A percentile compares a stretch with the other conserved stretches of the same genome.
These are phyloP conservation scores for Dreissena polymorpha DNA, from an alignment of 1,140 invertebrate genomes.

Conservation along the genomic window DNA sequence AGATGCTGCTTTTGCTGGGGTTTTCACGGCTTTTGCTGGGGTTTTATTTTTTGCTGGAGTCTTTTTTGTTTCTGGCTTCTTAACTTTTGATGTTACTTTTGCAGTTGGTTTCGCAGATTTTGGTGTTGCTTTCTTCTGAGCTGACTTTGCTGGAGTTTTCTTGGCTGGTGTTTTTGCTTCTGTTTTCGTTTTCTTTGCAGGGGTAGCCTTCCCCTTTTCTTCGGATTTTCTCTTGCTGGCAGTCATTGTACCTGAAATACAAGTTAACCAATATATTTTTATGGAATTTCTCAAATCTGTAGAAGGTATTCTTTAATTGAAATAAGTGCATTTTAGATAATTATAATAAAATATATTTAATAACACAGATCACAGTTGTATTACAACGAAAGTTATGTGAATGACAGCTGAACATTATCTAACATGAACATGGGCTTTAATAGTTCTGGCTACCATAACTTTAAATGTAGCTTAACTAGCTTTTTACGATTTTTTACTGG, in stretches of 20 bases:
- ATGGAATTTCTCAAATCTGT: neutral
- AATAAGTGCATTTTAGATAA: neutral
- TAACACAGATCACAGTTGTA: neutral
- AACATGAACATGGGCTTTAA: too few species aligned
- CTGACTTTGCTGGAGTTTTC: conserved; percentile 12
- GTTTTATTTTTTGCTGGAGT: conserved; percentile 14
- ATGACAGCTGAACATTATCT: neutral
- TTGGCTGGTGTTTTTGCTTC: conserved; percentile 33
- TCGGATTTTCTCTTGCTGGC: conserved; percentile 25
- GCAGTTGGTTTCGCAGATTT: conserved; percentile 8
- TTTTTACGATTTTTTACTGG: too few species aligned
- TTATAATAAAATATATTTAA: neutral
- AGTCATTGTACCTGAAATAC: conserved; percentile 17
- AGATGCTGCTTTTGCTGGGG: conserved; percentile 6
- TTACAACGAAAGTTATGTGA: neutral
- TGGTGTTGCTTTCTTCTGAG: conserved; percentile 11
- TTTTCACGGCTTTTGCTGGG: neutral
- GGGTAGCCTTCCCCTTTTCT: conserved; percentile 29
- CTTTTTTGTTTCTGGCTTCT: conserved; percentile 32
- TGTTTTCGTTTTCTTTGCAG: conserved; percentile 45
- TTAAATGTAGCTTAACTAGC: too few species aligned
- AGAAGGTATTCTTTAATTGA: neutral
- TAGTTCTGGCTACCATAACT: too few species aligned
- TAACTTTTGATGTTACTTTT: conserved; percentile 21
- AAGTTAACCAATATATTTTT: neutral